A percentile compares a stretch with the other conserved stretches of the same genome.
phyloP scores from a whole-genome alignment of 2,888 invertebrate genomes.

The Drosophila siamana region DNA sequence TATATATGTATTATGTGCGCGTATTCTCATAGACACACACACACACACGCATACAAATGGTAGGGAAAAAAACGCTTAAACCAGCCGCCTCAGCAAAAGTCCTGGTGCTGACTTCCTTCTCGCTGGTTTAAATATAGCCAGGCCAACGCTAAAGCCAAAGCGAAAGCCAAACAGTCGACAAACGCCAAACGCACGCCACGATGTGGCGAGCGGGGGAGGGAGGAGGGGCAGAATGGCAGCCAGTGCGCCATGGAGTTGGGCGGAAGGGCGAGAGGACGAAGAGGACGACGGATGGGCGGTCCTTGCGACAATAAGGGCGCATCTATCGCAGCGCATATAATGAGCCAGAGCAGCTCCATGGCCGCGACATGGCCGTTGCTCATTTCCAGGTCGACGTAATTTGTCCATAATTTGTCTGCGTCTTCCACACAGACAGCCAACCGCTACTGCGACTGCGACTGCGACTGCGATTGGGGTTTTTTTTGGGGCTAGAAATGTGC shows the following conservation, averaged over 20 bases:
- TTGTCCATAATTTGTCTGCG: slow-evolving; percentile 84
- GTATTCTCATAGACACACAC: slow-evolving; percentile 26
- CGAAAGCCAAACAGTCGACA: slow-evolving; percentile 71
- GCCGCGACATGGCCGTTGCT: slow-evolving; percentile 74
- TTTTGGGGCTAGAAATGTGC: not conserved
- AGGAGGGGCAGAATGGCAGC: slow-evolving; percentile 10
- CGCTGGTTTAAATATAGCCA: slow-evolving; percentile 74
- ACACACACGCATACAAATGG: slow-evolving; percentile 27
- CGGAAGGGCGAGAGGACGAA: not conserved
- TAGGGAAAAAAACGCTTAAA: slow-evolving; percentile 50
- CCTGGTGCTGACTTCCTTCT: slow-evolving; percentile 74
- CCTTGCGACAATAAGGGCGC: slow-evolving; percentile 41
- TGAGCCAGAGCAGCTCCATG: slow-evolving; percentile 69
- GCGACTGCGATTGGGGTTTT: slow-evolving; percentile 7
- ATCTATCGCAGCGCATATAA: slow-evolving; percentile 72
- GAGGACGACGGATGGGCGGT: too few species aligned
- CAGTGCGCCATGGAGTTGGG: not conserved
- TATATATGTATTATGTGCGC: slow-evolving; percentile 5
- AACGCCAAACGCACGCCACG: slow-evolving; percentile 68
- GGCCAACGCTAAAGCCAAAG: slow-evolving; percentile 52
- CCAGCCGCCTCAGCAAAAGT: slow-evolving; percentile 59
- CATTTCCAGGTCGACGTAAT: slow-evolving; percentile 84
- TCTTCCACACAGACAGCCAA: slow-evolving; percentile 62
- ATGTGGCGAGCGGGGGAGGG: slow-evolving; percentile 1
- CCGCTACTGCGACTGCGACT: slow-evolving; percentile 2